A percentile compares a stretch with the other conserved stretches of the same genome.
These are phyloP conservation scores for Mugil cephalus DNA, from an alignment of 2,113 vertebrate genomes.

Conservation along the genomic window DNA sequence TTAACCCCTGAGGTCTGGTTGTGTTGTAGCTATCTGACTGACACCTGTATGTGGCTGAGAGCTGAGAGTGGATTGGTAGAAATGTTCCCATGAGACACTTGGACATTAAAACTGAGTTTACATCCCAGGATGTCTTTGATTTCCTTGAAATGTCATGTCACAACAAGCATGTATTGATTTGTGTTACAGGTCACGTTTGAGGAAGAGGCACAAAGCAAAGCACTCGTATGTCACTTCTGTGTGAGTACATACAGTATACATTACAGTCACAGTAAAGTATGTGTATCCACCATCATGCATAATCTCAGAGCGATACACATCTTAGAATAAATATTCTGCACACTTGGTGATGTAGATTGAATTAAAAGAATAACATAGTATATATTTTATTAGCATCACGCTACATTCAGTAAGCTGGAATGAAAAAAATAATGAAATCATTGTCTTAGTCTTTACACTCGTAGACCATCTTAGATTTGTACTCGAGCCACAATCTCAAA, in stretches of 20 bases:
- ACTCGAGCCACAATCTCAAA: too few species aligned
- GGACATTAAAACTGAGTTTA: slow-evolving; percentile 14
- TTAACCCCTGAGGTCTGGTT: slow-evolving; percentile 23
- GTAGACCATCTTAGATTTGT: too few species aligned
- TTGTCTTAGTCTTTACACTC: too few species aligned
- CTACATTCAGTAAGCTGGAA: too few species aligned
- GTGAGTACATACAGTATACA: background rate
- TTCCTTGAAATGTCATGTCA: slow-evolving; percentile 11
- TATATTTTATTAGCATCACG: too few species aligned
- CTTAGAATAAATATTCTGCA: too few species aligned
- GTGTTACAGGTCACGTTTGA: background rate
- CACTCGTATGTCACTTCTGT: background rate
- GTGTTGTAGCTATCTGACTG: slow-evolving; percentile 13
- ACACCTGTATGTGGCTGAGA: background rate
- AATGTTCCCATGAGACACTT: slow-evolving; percentile 6
- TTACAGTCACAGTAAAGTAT: background rate
- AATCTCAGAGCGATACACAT: too few species aligned
- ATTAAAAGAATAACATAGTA: too few species aligned
- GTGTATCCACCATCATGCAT: too few species aligned
- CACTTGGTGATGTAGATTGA: too few species aligned
- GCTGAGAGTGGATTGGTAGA: slow-evolving; percentile 13
- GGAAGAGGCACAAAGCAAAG: too few species aligned
- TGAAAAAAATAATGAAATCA: too few species aligned
- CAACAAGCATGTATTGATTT: background rate
- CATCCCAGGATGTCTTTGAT: slow-evolving; percentile 23